These are phyloP conservation scores for Hybos culiciformis DNA, from an alignment of 2,888 invertebrate species.

Conservation along the genomic window DNA sequence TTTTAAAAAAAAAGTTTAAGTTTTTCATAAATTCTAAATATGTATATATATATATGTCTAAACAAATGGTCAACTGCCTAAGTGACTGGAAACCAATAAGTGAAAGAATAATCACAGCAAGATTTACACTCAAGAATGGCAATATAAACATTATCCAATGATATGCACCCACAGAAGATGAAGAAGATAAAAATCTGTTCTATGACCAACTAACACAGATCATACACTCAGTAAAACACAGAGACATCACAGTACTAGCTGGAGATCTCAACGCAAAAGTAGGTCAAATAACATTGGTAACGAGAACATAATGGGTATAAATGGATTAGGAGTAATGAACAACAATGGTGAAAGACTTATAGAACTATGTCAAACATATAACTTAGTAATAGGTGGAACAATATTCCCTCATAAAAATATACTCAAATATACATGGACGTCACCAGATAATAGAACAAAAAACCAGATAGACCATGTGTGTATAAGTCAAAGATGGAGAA, in stretches of 20 bases:
- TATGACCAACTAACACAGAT: background rate
- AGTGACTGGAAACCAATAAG: too few relatives aligned
- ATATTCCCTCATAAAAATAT: background rate
- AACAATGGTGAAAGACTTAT: background rate
- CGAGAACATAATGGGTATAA: conserved; percentile 4
- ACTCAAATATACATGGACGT: background rate
- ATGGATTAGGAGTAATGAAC: background rate
- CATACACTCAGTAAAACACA: background rate
- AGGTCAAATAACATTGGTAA: background rate
- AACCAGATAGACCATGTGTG: background rate
- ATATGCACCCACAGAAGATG: too few relatives aligned
- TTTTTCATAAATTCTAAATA: too few relatives aligned
- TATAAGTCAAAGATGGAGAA: background rate
- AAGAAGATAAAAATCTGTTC: conserved; percentile 1
- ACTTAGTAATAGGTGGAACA: conserved; percentile 2
- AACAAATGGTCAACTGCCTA: too few relatives aligned
- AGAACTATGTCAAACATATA: conserved; percentile 1
- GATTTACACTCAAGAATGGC: too few relatives aligned
- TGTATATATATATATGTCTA: too few relatives aligned
- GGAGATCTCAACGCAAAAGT: conserved; percentile 6
- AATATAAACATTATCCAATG: too few relatives aligned
- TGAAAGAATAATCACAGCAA: too few relatives aligned
- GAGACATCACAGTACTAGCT: background rate
- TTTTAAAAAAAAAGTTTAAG: too few relatives aligned
- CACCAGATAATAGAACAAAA: background rate